Conservation (phyloP, 2,888 invertebrate species). For the Coenonympha arcania region DNA sequence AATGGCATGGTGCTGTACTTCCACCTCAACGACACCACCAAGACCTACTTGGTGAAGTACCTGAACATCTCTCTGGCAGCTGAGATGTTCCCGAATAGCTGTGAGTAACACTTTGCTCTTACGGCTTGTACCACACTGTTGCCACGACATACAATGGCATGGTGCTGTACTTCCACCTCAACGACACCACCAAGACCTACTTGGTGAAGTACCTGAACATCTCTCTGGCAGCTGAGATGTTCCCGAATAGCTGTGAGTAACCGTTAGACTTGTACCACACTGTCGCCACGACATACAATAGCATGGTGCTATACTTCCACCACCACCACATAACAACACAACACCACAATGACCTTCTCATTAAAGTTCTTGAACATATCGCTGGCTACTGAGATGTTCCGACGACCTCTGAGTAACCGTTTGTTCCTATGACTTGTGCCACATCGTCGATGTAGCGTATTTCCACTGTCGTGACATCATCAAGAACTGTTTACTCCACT, state of each 20-base stretch:
- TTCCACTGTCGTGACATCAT: slow-evolving; percentile 49
- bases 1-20: too few relatives aligned
- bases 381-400: neutral
- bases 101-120: slow-evolving; percentile 38
- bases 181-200: too few relatives aligned
- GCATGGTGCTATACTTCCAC: too few relatives aligned
- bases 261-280: neutral
- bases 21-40: too few relatives aligned
- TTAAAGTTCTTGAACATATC: neutral
- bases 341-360: neutral
- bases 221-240: neutral
- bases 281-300: neutral
- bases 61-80: neutral
- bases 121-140: neutral
- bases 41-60: neutral
- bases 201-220: neutral
- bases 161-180: too few relatives aligned
- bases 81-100: slow-evolving; percentile 16
- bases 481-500: slow-evolving; percentile 46
- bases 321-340: too few relatives aligned
- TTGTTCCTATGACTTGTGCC: too few relatives aligned
- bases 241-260: slow-evolving; percentile 55
- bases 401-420: too few relatives aligned
- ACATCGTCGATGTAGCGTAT: slow-evolving; percentile 29
- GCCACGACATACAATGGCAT: neutral